Base-by-base conservation (phyloP, 2,888 invertebrate genomes). In the Xylota sylvarum region DNA sequence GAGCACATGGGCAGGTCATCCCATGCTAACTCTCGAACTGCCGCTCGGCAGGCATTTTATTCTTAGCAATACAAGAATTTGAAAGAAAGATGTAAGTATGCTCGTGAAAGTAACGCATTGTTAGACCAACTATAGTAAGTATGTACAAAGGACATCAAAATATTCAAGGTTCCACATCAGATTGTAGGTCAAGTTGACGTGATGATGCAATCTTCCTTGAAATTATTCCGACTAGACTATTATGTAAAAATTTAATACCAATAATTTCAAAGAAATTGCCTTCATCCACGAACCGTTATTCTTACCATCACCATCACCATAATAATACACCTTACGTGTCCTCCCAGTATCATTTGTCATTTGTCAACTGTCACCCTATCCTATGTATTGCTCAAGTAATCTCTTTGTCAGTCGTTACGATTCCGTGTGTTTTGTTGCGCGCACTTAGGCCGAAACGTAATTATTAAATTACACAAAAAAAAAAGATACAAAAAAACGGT, bases 311-410 rank as follows among this genome's bases (percentile, higher is more conserved):
- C 23, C 52, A 10, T 10, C n/a, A 58, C 14, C 30, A 60, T 48
- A 35, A 35, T 27, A 48, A 23, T 43, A 52, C 58, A 30, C 48
- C 46, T 72, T 23, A 12, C 50, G 46, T 58, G 60, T 27, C 23
- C 56, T 37, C 40, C 6, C 17, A 6, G 14, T 77, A 67, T 77
- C 77, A 48, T 77, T 60, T 72, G 72, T 72, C 72, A 72, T 48
- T 72, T 77, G 67, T 77, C 77, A 77, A 67, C 48, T 50, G 77
- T 77, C 77, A 30, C 6, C 48, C 30, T 64, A 65, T 70, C 43
- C 23, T 48, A n/a, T n/a, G n/a, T n/a, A 35, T 19, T 32, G 52
- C 52, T 60, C 60, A 52, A 19, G 19, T 50, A 69, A 70, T 74
- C 50, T 14, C 37, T 69, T 30, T 27, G 37, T 43, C 35, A n/a